Conservation (phyloP, 2,888 invertebrate genomes). For the Pandemis cinnamomeana region DNA sequence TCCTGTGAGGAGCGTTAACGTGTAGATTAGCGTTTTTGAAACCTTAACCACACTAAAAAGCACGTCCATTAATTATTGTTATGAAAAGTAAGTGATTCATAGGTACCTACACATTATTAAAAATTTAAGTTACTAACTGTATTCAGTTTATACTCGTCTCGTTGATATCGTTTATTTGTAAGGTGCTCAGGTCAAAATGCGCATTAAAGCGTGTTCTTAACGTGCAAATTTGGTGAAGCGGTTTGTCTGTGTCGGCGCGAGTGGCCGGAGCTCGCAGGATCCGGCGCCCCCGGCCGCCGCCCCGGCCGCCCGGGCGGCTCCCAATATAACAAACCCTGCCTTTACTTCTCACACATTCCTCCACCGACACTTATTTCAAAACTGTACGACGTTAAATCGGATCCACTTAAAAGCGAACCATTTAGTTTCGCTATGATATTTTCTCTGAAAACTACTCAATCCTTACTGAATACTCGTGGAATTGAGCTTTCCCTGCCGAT, state of each 20-base stretch:
- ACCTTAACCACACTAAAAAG: not conserved
- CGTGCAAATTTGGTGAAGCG: constrained; percentile 1
- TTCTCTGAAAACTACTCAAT: not conserved
- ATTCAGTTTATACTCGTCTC: not conserved
- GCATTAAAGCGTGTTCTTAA: not conserved
- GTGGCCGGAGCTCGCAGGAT: not conserved
- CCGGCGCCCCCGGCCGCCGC: not conserved
- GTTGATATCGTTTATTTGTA: not conserved
- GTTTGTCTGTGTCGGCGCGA: not conserved
- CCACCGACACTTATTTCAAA: not conserved
- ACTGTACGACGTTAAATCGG: not conserved
- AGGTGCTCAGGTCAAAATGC: not conserved
- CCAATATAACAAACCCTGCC: constrained; percentile 4
- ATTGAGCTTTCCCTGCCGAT: not conserved
- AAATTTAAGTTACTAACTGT: not conserved
- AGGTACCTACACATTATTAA: not conserved
- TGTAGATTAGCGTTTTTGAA: not conserved
- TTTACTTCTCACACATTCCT: constrained; percentile 11
- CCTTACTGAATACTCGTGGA: not conserved
- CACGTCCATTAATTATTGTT: not conserved
- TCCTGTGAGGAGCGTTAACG: too few species aligned
- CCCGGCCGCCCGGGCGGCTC: constrained; percentile 2
- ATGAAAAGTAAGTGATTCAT: not conserved
- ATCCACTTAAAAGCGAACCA: not conserved
- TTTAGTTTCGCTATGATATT: not conserved